Base-by-base conservation (phyloP, 2,797 vertebrate genomes). In the Gorsachius magnificus region DNA sequence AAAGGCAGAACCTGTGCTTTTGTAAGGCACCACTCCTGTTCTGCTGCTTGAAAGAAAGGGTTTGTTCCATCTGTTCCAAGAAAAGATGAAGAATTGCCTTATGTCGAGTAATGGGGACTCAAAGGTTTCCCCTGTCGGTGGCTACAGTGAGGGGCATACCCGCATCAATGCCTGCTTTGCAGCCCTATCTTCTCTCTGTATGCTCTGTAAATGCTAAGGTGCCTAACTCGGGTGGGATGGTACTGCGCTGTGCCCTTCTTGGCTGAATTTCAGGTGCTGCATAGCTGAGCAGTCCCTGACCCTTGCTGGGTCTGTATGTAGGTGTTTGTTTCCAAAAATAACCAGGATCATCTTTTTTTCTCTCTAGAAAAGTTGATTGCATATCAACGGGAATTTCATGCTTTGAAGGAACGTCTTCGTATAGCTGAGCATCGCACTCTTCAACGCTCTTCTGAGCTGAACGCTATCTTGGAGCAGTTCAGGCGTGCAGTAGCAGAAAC, bases 311-410 rank as follows among this genome's bases (percentile, higher is more conserved):
- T 60, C 41, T n/a, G 22, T 48, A 33, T 5, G 29, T 9, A 35
- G 41, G 13, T n/a, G 61, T 75, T 87, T 26, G 56, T 80, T 90
- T 48, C 61, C 18, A 4, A n/a, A 65, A 93, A 33, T 96, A 76
- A 97, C 57, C 11, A 4, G 10, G 5, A 9, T 38, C 2, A 1
- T 94, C 43, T 64, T 38, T 43, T 45, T 92, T 95, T 78, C 45
- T 61, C 86, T 93, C 66, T 70, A 99, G 99, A 99, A 97, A 99
- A 99, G 98, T 85, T 99, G 97, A 97, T 99, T 96, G 99, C 99
- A 1, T 99, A 99, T 96, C 99, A 99, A 96, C 98, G 99, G 93
- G 99, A 99, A 97, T 99, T 99, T 94, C 99, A 99, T 94, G 99
- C 99, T 89, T 90, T 99, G 97, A 99, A 99, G 98, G 99, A 99